phyloP scores from a whole-genome alignment of 2,113 vertebrate species.

The Chloebia gouldiae region DNA sequence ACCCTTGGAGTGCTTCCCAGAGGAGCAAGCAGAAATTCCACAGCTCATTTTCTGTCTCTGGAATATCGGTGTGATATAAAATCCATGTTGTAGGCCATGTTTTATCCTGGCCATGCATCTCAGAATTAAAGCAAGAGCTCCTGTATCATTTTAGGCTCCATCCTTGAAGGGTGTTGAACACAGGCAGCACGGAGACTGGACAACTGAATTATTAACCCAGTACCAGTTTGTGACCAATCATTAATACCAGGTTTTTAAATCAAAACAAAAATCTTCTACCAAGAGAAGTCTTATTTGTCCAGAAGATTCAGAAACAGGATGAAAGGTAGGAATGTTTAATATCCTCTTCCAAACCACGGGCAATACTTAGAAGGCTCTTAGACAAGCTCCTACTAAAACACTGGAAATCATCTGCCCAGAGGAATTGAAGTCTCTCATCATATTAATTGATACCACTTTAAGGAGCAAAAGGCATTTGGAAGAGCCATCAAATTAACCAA shows the following conservation, averaged over 20 bases:
- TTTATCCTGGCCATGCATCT: not conserved
- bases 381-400: not conserved
- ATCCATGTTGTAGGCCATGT: not conserved
- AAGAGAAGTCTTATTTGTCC: not conserved
- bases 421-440: not conserved
- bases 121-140: not conserved
- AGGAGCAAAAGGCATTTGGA: not conserved
- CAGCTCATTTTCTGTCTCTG: not conserved
- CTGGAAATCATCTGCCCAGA: not conserved
- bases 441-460: rapidly evolving
- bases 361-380: not conserved
- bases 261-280: not conserved
- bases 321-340: not conserved
- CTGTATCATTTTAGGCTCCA: not conserved
- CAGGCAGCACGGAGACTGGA: rapidly evolving
- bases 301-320: not conserved
- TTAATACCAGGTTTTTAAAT: not conserved
- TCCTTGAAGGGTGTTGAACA: not conserved
- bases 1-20: not conserved
- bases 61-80: not conserved
- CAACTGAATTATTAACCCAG: not conserved
- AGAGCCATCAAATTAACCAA: not conserved
- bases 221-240: not conserved
- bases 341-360: not conserved
- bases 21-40: not conserved